phyloP scores from a whole-genome alignment of 2,797 vertebrate species.

The Diglossa cyanea region DNA sequence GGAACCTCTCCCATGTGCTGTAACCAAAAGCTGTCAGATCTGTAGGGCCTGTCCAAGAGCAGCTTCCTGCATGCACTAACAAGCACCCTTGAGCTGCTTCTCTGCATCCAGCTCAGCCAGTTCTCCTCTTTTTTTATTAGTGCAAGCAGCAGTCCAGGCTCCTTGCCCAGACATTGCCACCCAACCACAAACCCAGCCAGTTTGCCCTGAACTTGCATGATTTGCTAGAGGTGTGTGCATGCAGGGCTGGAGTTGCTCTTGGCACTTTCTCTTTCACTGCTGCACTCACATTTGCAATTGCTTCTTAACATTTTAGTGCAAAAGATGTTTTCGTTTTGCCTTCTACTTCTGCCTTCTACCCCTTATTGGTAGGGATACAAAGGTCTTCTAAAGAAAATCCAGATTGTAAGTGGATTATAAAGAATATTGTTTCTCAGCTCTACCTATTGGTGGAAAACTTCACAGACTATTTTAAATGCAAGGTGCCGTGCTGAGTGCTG shows the following conservation, averaged over 20 bases:
- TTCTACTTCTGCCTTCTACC: neutral
- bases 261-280: neutral
- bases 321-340: neutral
- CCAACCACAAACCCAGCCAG: neutral
- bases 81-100: neutral
- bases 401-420: neutral
- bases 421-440: neutral
- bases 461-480: neutral
- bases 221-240: rapidly evolving
- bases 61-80: neutral
- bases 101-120: neutral
- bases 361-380: neutral
- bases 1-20: rapidly evolving
- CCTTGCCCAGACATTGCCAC: neutral
- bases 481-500: neutral
- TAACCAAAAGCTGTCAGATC: neutral
- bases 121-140: neutral
- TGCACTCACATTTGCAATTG: neutral
- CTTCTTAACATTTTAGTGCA: neutral
- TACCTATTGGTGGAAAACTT: neutral
- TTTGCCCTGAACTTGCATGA: neutral
- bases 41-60: neutral
- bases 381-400: neutral
- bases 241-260: neutral
- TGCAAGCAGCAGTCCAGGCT: neutral